A percentile compares a stretch with the other conserved stretches of the same genome.
Evolutionary conservation across 1,140 invertebrate species (phyloP).

Genomic region (Plodia interpunctella): DNA sequence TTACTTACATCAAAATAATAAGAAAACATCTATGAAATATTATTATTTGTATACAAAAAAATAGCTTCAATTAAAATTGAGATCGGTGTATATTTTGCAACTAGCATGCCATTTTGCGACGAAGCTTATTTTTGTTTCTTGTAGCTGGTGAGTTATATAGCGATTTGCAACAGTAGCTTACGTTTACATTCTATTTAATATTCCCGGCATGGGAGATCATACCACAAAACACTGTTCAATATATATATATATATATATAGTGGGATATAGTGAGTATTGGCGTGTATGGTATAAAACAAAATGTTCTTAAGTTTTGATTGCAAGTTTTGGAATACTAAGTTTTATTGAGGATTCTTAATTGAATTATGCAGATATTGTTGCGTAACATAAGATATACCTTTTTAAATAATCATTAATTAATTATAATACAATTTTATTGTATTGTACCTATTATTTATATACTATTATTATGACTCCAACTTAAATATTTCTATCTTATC

Average conservation of each 20-base stretch:
- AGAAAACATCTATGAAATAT: constrained; percentile 41
- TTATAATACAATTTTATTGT: constrained; percentile 43
- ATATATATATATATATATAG: no score
- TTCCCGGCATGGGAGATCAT: background rate
- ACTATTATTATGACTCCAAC: constrained; percentile 72
- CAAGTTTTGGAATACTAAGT: background rate
- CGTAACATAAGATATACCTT: background rate
- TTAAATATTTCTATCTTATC: constrained; percentile 52
- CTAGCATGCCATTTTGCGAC: constrained; percentile 30
- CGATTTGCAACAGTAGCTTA: constrained; percentile 3
- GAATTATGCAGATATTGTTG: background rate
- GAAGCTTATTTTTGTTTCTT: constrained; percentile 14
- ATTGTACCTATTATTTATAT: constrained; percentile 69
- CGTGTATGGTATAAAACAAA: background rate
- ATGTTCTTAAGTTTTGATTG: background rate
- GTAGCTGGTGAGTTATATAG: constrained; percentile 7
- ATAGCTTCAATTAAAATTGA: constrained; percentile 73
- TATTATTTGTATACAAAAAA: constrained; percentile 43
- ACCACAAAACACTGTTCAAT: background rate
- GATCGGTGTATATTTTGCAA: constrained; percentile 46
- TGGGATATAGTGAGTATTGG: background rate
- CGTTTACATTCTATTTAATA: background rate
- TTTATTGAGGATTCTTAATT: background rate
- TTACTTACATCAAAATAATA: constrained; percentile 34
- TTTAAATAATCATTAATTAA: background rate